Conservation (phyloP, 2,797 vertebrate species). For the Spinus olivaceus region DNA sequence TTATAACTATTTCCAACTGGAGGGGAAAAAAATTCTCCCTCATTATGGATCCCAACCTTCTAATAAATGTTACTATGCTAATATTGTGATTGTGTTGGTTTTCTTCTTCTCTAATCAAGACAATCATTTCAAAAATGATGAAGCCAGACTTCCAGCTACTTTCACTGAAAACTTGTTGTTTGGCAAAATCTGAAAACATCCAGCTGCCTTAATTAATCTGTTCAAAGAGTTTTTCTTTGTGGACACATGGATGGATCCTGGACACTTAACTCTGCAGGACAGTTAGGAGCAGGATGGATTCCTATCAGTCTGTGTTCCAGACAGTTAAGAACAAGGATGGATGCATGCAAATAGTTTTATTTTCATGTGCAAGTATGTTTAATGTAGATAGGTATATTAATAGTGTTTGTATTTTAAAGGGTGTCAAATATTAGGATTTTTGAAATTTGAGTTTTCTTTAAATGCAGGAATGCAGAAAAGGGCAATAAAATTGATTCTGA, state of each 20-base stretch:
- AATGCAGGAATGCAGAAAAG: background rate
- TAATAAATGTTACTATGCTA: background rate
- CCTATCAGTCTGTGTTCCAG: background rate
- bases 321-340: background rate
- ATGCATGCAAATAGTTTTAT: background rate
- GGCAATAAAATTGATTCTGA: background rate
- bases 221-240: background rate
- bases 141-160: background rate
- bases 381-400: background rate
- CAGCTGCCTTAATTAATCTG: background rate
- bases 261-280: background rate
- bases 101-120: background rate
- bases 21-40: fast-evolving
- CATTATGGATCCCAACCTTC: background rate
- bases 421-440: background rate
- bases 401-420: background rate
- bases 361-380: background rate
- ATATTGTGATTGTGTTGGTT: background rate
- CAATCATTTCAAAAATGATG: background rate
- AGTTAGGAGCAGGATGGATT: background rate
- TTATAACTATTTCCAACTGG: background rate
- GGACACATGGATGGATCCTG: background rate
- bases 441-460: background rate
- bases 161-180: background rate
- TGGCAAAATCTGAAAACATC: background rate